Evolutionary conservation across 2,113 vertebrate species (phyloP).

Genomic region (Rutilus rutilus): DNA sequence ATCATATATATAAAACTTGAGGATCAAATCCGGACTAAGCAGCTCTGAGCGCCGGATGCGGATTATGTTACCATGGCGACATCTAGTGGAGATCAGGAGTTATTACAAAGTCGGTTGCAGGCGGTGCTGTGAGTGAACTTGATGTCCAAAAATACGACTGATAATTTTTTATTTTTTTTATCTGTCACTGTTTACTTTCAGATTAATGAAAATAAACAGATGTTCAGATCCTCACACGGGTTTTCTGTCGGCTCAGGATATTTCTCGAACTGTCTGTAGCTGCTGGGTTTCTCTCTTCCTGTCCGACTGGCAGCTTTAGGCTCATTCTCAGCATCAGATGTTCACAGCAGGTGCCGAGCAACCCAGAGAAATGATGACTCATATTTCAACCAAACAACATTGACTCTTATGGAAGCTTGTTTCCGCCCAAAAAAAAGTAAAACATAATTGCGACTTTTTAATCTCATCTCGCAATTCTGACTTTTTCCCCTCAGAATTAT

Average conservation of each 20-base stretch:
- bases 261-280: background rate
- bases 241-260: background rate
- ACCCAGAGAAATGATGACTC: conserved; percentile 15
- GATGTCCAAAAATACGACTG: background rate
- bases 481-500: no score
- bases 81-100: conserved; percentile 41
- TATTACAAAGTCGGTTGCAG: background rate
- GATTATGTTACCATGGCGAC: conserved; percentile 35
- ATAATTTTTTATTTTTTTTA: background rate
- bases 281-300: conserved; percentile 22
- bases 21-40: background rate
- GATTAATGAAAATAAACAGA: conserved; percentile 5
- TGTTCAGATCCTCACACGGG: background rate
- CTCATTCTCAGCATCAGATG: conserved; percentile 39
- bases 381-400: conserved; percentile 23
- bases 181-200: background rate
- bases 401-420: background rate
- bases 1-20: no score
- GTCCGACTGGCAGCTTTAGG: conserved; percentile 8
- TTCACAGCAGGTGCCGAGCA: conserved; percentile 36
- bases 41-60: no score
- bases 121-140: background rate
- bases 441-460: no score
- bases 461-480: no score
- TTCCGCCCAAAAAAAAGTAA: no score